Conservation (phyloP, 2,113 vertebrate genomes). For the Pelecanus crispus region DNA sequence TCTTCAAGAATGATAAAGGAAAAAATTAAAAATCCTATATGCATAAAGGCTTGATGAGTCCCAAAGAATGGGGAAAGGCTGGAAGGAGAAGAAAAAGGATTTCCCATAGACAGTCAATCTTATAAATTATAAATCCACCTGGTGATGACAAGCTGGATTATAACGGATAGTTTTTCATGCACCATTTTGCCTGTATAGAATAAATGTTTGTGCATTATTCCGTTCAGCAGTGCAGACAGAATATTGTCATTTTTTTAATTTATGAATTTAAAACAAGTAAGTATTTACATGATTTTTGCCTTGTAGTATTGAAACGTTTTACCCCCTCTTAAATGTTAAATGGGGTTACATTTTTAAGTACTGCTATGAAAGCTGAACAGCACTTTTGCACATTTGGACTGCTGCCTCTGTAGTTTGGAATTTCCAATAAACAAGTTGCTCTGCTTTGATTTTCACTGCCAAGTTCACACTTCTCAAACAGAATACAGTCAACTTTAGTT, state of each 20-base stretch:
- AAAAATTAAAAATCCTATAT: background rate
- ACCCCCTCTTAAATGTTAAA: background rate
- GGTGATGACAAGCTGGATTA: background rate
- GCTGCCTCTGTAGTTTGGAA: background rate
- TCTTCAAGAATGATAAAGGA: background rate
- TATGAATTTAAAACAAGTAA: background rate
- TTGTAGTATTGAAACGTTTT: background rate
- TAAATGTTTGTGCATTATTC: background rate
- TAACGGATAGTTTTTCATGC: background rate
- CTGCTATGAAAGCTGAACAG: background rate
- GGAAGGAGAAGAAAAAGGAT: background rate
- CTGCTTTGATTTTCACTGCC: conserved; percentile 19
- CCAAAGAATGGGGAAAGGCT: background rate
- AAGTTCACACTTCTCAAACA: conserved; percentile 22
- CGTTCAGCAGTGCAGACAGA: background rate
- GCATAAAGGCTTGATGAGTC: background rate
- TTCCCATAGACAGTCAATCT: background rate
- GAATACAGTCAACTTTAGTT: background rate
- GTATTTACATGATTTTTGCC: background rate
- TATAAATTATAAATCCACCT: background rate
- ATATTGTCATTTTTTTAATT: background rate
- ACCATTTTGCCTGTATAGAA: background rate
- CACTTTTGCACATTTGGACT: background rate
- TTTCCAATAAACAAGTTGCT: background rate
- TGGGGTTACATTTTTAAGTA: background rate